phyloP scores from a whole-genome alignment of 2,888 invertebrate genomes.

The Cerastis leucographa region DNA sequence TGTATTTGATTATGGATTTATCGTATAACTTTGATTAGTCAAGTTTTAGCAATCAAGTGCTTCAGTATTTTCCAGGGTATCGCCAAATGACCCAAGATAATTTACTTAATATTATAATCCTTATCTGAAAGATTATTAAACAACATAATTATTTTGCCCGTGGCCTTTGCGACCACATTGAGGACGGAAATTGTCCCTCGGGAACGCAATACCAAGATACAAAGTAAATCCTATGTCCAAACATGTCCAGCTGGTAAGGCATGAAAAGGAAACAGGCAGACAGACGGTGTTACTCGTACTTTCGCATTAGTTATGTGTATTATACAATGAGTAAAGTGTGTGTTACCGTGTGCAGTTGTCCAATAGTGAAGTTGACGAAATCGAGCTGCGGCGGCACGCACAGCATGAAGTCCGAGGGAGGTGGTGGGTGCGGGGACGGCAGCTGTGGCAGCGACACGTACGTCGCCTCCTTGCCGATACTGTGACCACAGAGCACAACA shows the following conservation, averaged over 20 bases:
- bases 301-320: neutral
- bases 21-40: slow-evolving; percentile 11
- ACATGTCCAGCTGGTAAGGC: neutral
- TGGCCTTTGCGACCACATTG: neutral
- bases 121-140: neutral
- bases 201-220: neutral
- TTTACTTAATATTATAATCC: neutral
- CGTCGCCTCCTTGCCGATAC: slow-evolving; percentile 70
- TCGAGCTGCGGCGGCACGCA: slow-evolving; percentile 79
- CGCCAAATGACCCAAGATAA: neutral
- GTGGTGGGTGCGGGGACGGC: slow-evolving; percentile 29
- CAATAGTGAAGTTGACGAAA: slow-evolving; percentile 82
- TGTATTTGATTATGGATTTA: slow-evolving; percentile 15
- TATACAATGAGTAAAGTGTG: neutral
- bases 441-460: slow-evolving; percentile 47
- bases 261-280: neutral
- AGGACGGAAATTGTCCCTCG: neutral
- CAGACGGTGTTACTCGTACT: neutral
- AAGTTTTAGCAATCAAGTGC: neutral
- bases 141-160: neutral
- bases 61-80: neutral
- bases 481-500: slow-evolving; percentile 50
- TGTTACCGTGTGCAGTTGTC: slow-evolving; percentile 76
- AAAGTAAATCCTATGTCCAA: neutral
- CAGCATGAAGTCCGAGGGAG: slow-evolving; percentile 71